Base-by-base conservation (phyloP, 2,888 invertebrate genomes). In the Protonemura montana region DNA sequence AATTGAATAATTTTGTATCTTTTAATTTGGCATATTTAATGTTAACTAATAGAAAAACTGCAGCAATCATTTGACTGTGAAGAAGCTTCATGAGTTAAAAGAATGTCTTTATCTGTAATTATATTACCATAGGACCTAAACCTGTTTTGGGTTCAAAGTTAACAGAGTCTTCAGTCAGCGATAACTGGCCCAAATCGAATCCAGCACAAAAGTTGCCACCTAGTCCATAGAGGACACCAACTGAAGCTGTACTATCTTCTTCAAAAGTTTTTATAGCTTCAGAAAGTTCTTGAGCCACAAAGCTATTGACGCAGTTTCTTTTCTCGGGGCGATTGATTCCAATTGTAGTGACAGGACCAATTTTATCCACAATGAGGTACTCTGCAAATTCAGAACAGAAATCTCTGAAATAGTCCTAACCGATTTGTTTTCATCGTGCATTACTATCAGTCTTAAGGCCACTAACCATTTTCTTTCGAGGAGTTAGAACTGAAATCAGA, bases 201-300 rank as follows among this genome's bases (percentile, higher is more conserved):
- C 99, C 99, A 0, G 98, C 95, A 91, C 98, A 98, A 91, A 99
- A 99, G 86, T 95, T 96, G 0, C 98, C 98, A n/a, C 98, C 98
- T 89, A 95, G 94, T 7, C 99, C 99, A 91, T 98, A 94, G 0
- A 99, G 92, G 0, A 99, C 95, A 7, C 96, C 96, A 3, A 96
- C 95, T 88, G 93, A 92, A 0, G 95, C 92, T 0, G 93, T 91
- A 0, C 93, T 91, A 90, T 98, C 97, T 41, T 94, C 93, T 88
- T 99, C 98, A 91, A 98, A 98, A 25, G 93, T 92, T 87, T 94
- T 92, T 85, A 99, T 94, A 0, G 97, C 97, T 41, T 93, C 92
- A 2, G 93, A 93, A 26, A 99, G 93, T 89, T 95, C 92, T 35
- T 92, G 90, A 0, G 96, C 94, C 1, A 97, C 96, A 0, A 91